phyloP scores from a whole-genome alignment of 2,888 invertebrate species.

The Tetanocera ferruginea region DNA sequence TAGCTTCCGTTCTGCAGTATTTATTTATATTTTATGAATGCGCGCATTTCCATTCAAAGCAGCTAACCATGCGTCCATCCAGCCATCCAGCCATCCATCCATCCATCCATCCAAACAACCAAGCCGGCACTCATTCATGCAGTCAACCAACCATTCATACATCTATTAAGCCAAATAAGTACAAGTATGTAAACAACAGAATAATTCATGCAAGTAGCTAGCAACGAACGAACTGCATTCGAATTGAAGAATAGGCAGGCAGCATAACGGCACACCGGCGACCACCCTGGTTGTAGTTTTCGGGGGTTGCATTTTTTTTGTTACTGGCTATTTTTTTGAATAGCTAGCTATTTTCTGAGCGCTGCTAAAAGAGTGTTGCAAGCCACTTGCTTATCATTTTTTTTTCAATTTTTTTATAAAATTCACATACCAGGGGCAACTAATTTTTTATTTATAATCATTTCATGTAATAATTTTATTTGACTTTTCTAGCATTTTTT shows the following conservation, averaged over 20 bases:
- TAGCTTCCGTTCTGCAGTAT: constrained; percentile 23
- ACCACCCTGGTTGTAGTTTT: neutral
- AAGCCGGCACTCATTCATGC: neutral
- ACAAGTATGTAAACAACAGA: constrained; percentile 22
- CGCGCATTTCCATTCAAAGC: neutral
- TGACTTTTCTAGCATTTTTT: no score
- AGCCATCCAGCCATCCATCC: neutral
- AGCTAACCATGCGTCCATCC: neutral
- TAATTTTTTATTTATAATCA: no score
- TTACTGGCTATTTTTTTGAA: no score
- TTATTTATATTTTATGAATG: constrained; percentile 24
- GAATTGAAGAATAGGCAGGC: neutral
- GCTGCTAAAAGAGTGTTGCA: no score
- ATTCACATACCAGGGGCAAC: no score
- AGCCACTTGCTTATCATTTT: no score
- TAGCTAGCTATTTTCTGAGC: no score
- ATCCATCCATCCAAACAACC: neutral
- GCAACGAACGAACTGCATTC: neutral
- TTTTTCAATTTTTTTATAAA: no score
- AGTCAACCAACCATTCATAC: neutral
- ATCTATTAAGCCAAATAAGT: constrained; percentile 14
- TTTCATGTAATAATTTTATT: no score
- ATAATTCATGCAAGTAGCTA: constrained; percentile 21
- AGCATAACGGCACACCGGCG: neutral
- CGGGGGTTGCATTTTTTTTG: no score